Percentiles rank a stretch among this genome's conserved stretches.
Conservation (phyloP, 2,888 invertebrate genomes). For the Eupithecia insigniata region DNA sequence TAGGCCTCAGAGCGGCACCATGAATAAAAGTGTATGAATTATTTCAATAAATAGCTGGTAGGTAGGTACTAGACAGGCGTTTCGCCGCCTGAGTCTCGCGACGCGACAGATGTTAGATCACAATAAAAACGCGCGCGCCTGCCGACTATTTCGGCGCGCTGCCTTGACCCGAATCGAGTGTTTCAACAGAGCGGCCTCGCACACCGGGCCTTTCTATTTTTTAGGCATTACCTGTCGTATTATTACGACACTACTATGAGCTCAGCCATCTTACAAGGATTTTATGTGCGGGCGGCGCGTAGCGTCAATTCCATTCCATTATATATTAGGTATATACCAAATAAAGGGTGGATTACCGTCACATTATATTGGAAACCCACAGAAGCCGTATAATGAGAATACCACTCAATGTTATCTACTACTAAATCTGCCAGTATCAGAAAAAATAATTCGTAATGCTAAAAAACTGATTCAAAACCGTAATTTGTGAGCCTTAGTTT, state of each 20-base stretch:
- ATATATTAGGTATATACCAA: neutral
- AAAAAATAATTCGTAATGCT: neutral
- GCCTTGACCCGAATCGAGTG: slow-evolving; percentile 83
- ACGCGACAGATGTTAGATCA: slow-evolving; percentile 82
- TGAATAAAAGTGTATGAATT: neutral
- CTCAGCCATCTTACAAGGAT: slow-evolving; percentile 77
- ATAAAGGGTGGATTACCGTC: slow-evolving; percentile 48
- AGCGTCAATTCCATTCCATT: slow-evolving; percentile 55
- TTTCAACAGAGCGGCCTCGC: slow-evolving; percentile 83
- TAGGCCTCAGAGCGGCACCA: neutral
- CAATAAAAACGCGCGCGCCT: slow-evolving; percentile 82
- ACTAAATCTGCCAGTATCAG: neutral
- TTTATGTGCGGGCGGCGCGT: slow-evolving; percentile 57
- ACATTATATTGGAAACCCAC: slow-evolving; percentile 29
- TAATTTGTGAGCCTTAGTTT: neutral
- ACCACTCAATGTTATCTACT: neutral
- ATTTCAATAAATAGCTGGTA: neutral
- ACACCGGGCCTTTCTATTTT: slow-evolving; percentile 85
- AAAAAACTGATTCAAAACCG: neutral
- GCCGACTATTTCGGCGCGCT: slow-evolving; percentile 83
- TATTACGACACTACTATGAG: slow-evolving; percentile 80
- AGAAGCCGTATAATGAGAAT: neutral
- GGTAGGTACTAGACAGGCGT: slow-evolving; percentile 44
- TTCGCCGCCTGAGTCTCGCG: slow-evolving; percentile 51
- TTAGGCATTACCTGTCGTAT: slow-evolving; percentile 84